Percentiles rank a stretch among this genome's conserved stretches.
These are phyloP conservation scores for Circaetus cinerascens DNA, from an alignment of 2,113 vertebrate genomes.

Conservation along the genomic window DNA sequence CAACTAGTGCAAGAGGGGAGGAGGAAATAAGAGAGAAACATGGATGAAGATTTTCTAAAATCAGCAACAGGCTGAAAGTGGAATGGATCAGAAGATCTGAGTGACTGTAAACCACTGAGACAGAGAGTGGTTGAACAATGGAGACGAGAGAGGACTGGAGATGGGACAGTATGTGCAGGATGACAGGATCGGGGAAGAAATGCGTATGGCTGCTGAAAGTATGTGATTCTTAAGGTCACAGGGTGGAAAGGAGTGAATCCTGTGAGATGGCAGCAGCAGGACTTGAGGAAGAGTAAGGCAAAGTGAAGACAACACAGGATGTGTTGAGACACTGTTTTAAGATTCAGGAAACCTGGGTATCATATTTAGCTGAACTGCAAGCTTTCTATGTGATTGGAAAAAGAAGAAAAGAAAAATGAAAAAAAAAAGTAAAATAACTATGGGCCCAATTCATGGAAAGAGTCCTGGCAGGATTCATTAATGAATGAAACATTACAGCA, in stretches of 20 bases:
- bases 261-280: background rate
- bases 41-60: background rate
- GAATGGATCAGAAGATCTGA: background rate
- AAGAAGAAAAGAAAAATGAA: background rate
- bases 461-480: background rate
- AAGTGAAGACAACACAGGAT: background rate
- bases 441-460: background rate
- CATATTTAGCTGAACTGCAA: background rate
- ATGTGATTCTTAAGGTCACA: rapidly evolving
- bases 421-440: background rate
- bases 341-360: background rate
- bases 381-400: background rate
- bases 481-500: background rate
- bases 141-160: background rate
- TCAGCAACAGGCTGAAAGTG: background rate
- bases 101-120: background rate
- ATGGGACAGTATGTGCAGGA: background rate
- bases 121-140: rapidly evolving
- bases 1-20: background rate
- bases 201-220: rapidly evolving
- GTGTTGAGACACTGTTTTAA: background rate
- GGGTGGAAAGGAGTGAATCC: background rate
- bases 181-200: background rate
- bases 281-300: background rate
- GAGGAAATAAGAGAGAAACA: background rate